Base-by-base conservation (phyloP, 2,888 invertebrate species). In the Lutraria lutraria region DNA sequence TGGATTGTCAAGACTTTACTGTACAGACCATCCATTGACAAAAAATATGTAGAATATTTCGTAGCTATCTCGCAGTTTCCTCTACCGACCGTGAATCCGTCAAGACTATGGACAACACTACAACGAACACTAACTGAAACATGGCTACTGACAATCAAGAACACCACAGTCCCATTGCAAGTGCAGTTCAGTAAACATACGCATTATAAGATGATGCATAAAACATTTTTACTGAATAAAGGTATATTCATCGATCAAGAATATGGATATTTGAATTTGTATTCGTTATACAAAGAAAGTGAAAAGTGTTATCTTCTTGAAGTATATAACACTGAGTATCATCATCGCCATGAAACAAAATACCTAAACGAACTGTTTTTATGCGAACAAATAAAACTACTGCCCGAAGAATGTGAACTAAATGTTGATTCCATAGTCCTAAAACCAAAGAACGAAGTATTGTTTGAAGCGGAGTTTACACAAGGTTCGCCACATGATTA, bases 31-130 rank as follows among this genome's bases (percentile, higher is more conserved):
- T 31, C 72, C 0, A 31, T n/a, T 72, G 29, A 31, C 31, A 13
- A 16, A n/a, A 72, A 72, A 31, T n/a, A 72, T 72, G 31, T 72
- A 12, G 72, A 72, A 31, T 72, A 72, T 72, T 72, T 72, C n/a
- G 72, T 72, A 3, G 31, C 31, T 31, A 10, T 31, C n/a, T n/a
- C n/a, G n/a, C n/a, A n/a, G n/a, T n/a, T n/a, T n/a, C n/a, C n/a
- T n/a, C n/a, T n/a, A n/a, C n/a, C n/a, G n/a, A n/a, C n/a, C n/a
- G n/a, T n/a, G n/a, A n/a, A n/a, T n/a, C n/a, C n/a, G n/a, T n/a
- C n/a, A n/a, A n/a, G n/a, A n/a, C n/a, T n/a, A n/a, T n/a, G n/a
- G n/a, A n/a, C n/a, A n/a, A n/a, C n/a, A n/a, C n/a, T n/a, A n/a
- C n/a, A n/a, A n/a, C n/a, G n/a, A n/a, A n/a, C n/a, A n/a, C n/a